These are phyloP conservation scores for Nibea albiflora DNA, from an alignment of 2,113 vertebrate genomes.

Conservation along the genomic window DNA sequence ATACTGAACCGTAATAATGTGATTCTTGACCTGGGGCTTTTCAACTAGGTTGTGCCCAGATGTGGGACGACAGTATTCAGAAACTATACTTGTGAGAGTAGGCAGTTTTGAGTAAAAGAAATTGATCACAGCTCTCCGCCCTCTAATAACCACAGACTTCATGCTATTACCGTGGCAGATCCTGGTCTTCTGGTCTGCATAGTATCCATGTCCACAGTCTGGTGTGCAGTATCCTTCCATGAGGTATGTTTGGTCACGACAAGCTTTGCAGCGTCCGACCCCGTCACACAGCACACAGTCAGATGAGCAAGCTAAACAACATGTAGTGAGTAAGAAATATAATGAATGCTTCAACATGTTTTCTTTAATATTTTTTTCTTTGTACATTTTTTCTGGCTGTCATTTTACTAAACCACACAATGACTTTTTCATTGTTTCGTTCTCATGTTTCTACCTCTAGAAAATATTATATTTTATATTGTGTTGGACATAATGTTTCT, in stretches of 20 bases:
- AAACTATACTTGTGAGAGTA: neutral
- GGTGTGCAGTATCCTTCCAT: constrained; percentile 86
- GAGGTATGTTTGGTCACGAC: constrained; percentile 82
- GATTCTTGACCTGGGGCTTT: neutral
- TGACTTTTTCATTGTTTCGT: neutral
- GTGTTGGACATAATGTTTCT: neutral
- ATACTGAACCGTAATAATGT: neutral
- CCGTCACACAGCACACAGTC: constrained; percentile 88
- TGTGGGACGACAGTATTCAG: neutral
- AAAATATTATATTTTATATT: neutral
- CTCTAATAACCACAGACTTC: neutral
- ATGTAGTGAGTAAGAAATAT: neutral
- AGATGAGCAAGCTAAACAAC: constrained; percentile 85
- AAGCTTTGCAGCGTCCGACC: constrained; percentile 82
- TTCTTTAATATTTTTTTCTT: neutral
- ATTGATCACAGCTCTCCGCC: neutral
- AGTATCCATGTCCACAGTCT: constrained; percentile 88
- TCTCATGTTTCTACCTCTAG: neutral
- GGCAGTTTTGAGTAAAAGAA: neutral
- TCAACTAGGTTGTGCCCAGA: neutral
- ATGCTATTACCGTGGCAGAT: constrained; percentile 86
- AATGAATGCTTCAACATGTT: neutral
- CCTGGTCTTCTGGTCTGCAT: constrained; percentile 78
- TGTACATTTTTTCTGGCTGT: neutral
- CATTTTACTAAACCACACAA: neutral